phyloP scores from a whole-genome alignment of 2,888 invertebrate species.

The Amiota communis region DNA sequence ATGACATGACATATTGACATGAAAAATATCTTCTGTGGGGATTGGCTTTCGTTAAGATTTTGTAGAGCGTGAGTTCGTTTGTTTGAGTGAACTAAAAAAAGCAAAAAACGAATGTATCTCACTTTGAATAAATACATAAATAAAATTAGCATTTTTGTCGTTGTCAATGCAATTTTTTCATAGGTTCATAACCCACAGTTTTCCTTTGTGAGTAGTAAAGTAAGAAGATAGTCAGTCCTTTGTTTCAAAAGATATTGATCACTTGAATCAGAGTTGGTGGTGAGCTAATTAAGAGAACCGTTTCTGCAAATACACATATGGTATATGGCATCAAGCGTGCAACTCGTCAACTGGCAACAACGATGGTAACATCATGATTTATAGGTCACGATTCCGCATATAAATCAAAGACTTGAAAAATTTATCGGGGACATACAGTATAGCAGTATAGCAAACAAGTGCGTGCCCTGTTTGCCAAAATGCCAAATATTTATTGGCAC shows the following conservation, averaged over 20 bases:
- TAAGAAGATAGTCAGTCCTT: too few relatives aligned
- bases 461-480: conserved; percentile 58
- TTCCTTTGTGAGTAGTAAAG: too few relatives aligned
- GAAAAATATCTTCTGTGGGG: conserved; percentile 42
- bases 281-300: conserved; percentile 9
- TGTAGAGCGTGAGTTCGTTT: neutral
- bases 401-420: conserved; percentile 52
- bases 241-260: too few relatives aligned
- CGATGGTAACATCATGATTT: neutral
- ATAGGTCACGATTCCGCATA: conserved; percentile 35
- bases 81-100: neutral
- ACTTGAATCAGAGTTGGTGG: neutral
- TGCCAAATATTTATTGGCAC: conserved; percentile 26
- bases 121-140: conserved; percentile 1
- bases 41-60: conserved; percentile 38
- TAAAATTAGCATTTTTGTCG: neutral
- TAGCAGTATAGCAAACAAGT: conserved; percentile 44
- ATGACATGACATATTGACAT: conserved; percentile 48
- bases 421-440: conserved; percentile 54
- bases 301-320: neutral
- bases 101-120: neutral
- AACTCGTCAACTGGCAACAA: too few relatives aligned
- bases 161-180: neutral
- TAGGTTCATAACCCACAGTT: too few relatives aligned
- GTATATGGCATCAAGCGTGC: too few relatives aligned